phyloP scores from a whole-genome alignment of 1,140 invertebrate genomes.

The Oedothorax gibbosus region DNA sequence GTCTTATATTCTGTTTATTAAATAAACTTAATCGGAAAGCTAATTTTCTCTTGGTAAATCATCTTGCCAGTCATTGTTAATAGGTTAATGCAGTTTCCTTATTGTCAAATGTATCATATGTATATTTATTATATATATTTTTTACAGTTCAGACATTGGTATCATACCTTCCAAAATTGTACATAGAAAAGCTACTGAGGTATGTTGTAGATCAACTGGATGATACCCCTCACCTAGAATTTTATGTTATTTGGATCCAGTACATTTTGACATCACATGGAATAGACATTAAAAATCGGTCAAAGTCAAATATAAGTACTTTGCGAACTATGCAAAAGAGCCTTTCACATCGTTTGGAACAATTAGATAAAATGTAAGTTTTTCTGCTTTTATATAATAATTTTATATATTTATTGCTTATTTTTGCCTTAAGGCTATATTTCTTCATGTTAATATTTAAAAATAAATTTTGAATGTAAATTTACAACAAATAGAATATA shows the following conservation, averaged over 20 bases:
- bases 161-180: conserved; percentile 78
- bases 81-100: too few species aligned
- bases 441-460: too few species aligned
- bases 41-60: too few species aligned
- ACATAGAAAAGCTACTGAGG: conserved; percentile 79
- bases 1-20: too few species aligned
- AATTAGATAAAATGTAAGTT: conserved; percentile 87
- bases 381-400: not conserved
- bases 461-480: too few species aligned
- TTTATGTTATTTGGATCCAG: conserved; percentile 86
- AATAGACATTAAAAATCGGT: conserved; percentile 71
- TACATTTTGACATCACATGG: conserved; percentile 76
- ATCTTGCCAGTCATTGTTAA: too few species aligned
- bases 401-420: not conserved
- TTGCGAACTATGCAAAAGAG: conserved; percentile 84
- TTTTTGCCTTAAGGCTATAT: too few species aligned
- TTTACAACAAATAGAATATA: too few species aligned
- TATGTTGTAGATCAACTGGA: conserved; percentile 80
- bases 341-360: conserved; percentile 81
- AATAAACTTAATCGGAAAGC: too few species aligned
- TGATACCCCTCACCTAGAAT: conserved; percentile 84
- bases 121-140: too few species aligned
- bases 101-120: too few species aligned
- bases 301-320: conserved; percentile 63
- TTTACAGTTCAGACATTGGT: conserved; percentile 81